phyloP scores from a whole-genome alignment of 2,113 vertebrate genomes.

The Lagopus muta region DNA sequence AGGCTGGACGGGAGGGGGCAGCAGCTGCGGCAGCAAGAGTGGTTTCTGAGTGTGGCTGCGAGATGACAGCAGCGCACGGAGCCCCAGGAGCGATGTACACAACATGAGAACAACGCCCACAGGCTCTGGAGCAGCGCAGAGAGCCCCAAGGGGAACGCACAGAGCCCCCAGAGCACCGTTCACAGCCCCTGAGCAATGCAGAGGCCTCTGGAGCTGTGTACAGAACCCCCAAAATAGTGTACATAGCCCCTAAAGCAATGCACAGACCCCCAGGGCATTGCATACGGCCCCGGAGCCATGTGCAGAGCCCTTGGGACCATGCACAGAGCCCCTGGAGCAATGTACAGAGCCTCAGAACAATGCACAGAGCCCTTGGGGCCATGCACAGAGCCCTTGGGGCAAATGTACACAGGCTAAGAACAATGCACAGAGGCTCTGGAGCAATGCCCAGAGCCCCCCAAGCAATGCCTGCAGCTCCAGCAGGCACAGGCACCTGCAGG shows the following conservation, averaged over 20 bases:
- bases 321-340: neutral
- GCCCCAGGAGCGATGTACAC: neutral
- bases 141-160: neutral
- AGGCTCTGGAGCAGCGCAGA: neutral
- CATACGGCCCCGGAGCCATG: neutral
- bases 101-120: neutral
- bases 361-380: too few species aligned
- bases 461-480: neutral
- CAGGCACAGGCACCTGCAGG: neutral
- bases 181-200: neutral
- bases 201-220: too few species aligned
- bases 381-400: neutral
- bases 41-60: neutral
- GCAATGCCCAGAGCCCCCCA: neutral
- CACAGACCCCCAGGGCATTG: neutral
- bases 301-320: neutral
- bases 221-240: neutral
- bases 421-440: neutral
- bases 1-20: constrained; percentile 21
- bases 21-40: constrained; percentile 40
- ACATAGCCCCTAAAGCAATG: neutral
- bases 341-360: neutral
- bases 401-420: too few species aligned
- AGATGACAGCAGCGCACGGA: neutral
- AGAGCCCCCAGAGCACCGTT: neutral